Evolutionary conservation across 2,888 invertebrate genomes (phyloP).

Genomic region (Pyrrhosoma nymphula): DNA sequence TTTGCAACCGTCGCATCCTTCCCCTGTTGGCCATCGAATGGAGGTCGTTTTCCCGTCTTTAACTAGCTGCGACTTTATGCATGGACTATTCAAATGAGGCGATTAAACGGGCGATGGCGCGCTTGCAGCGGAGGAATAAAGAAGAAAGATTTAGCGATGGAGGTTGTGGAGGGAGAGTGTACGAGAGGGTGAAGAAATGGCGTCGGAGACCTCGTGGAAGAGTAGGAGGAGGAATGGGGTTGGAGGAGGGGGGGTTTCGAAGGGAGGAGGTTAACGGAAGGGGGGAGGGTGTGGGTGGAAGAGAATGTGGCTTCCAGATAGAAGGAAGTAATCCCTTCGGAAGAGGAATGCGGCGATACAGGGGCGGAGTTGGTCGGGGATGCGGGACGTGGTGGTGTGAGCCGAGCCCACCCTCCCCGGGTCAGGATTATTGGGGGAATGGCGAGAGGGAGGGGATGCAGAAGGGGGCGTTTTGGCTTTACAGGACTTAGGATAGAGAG

Average conservation of each 20-base stretch:
- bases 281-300: neutral
- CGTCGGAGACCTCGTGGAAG: neutral
- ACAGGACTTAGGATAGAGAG: neutral
- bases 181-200: neutral
- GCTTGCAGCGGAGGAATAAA: neutral
- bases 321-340: slow-evolving; percentile 22
- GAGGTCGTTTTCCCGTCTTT: neutral
- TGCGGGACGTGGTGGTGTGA: too few species aligned
- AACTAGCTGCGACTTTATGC: slow-evolving; percentile 11
- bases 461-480: neutral
- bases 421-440: too few species aligned
- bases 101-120: slow-evolving; percentile 11
- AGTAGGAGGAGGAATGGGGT: neutral
- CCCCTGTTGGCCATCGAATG: neutral
- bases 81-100: slow-evolving; percentile 3
- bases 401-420: too few species aligned
- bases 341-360: slow-evolving; percentile 14
- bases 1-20: neutral
- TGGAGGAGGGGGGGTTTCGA: neutral
- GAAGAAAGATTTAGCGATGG: neutral
- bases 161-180: neutral
- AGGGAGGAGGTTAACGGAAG: neutral
- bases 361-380: neutral
- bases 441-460: neutral
- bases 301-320: slow-evolving; percentile 35